These are phyloP conservation scores for Schizothorax lantsangensis DNA, from an alignment of 2,797 vertebrate genomes.

Conservation along the genomic window DNA sequence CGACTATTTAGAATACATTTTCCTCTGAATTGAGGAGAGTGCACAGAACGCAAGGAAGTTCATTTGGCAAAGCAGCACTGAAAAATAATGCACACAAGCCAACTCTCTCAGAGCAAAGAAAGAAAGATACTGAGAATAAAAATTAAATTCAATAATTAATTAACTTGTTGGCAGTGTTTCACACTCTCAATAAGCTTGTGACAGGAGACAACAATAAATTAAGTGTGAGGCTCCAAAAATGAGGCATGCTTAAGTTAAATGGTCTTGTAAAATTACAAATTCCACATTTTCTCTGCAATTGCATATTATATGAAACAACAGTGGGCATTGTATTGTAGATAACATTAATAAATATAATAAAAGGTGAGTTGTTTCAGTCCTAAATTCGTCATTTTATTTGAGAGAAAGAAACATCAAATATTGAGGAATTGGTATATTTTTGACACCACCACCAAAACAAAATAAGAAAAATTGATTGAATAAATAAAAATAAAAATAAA, in stretches of 20 bases:
- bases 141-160: slow-evolving; percentile 46
- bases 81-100: slow-evolving; percentile 30
- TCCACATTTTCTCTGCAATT: not conserved
- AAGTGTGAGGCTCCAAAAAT: not conserved
- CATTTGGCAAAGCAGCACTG: slow-evolving; percentile 26
- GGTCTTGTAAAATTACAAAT: not conserved
- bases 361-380: not conserved
- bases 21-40: slow-evolving; percentile 28
- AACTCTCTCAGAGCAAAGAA: slow-evolving; percentile 1
- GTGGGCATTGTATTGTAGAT: too few species aligned
- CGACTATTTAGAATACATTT: slow-evolving; percentile 55
- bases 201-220: slow-evolving; percentile 21
- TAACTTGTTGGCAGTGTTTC: slow-evolving; percentile 30
- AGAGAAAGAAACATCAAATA: not conserved
- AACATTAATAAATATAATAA: slow-evolving; percentile 3
- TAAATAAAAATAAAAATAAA: not conserved
- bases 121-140: slow-evolving; percentile 34
- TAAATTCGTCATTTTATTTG: not conserved
- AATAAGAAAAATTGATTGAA: not conserved
- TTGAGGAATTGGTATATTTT: not conserved
- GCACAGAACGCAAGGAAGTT: slow-evolving; percentile 40
- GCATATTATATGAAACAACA: not conserved
- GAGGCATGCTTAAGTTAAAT: not conserved
- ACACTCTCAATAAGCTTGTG: slow-evolving; percentile 13
- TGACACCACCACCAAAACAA: not conserved